Evolutionary conservation across 2,113 vertebrate genomes (phyloP), one percentile per base, ranked within the genome.

Genomic region (Hypomesus transpacificus): DNA sequence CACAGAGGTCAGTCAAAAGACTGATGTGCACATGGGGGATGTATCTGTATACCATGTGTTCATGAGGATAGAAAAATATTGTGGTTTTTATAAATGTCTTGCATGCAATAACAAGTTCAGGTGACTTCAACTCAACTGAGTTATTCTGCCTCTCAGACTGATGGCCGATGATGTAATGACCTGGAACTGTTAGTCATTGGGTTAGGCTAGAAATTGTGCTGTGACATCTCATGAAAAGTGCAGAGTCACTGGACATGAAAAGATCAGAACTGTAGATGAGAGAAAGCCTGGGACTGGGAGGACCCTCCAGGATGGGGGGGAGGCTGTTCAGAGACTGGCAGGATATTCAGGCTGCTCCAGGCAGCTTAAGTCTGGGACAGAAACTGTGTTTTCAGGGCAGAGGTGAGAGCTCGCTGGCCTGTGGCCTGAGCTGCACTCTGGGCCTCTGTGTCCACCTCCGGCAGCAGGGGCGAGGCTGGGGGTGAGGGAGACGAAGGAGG

Each of bases 321-420:
- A 16, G 22, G 46, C 16, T 18, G 22, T 56, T 65, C 63, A 8
- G 70, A 14, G 5, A 22, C 2, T 20, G 56, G n/a, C 34, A 22
- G 31, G 28, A 34, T 16, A 16, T 21, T 17, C 52, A 60, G 56
- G 68, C 3, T 24, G 22, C 61, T 34, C 14, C 50, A 22, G 53
- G 54, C 4, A 39, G 26, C 39, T 56, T 79, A 78, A 20, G 79
- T 79, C 67, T 86, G 75, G 13, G 76, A 79, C 21, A 79, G 69
- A 69, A 81, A 76, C 61, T 85, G 81, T 21, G 68, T 76, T 68
- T 79, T 85, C 53, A 79, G 76, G 39, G 70, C 26, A 16, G 66
- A 68, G 26, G 69, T 71, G 13, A 80, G 66, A 2, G 16, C n/a
- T 0, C 5, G 59, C 60, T 50, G 59, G 26, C 56, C 7, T 3